Evolutionary conservation across 2,113 vertebrate genomes (phyloP), one percentile per base, ranked within the genome.

Genomic region (Hiodon alosoides): DNA sequence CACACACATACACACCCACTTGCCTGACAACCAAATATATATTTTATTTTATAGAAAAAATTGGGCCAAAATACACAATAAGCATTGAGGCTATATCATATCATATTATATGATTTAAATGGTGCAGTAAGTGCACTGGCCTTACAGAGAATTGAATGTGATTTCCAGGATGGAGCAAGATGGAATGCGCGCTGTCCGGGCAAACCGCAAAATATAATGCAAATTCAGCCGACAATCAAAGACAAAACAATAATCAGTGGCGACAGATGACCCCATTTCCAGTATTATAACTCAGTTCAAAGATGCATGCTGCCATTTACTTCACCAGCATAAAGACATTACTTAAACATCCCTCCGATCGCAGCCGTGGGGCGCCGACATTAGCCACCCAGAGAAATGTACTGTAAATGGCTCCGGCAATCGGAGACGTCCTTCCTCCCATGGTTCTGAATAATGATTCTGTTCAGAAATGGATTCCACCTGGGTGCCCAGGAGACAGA

Each of bases 1-100:
- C 72, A 85, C 60, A 70, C 72, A 76, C 57, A 78, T 53, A 72
- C 47, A 55, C 64, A 80, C 77, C 64, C 72, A 31, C 31, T 31
- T 31, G 31, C 31, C 31, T 31, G 31, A 31, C 0, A 31, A 31
- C 31, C 31, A 31, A 31, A 31, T 31, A 31, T 2, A 31, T 31
- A 1, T 31, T 31, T 31, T 31, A 1, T 31, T 31, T 31, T 31
- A 31, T 31, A 31, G 4, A 11, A 59, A 59, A 59, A 3, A 59
- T 3, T 6, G 14, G 57, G 53, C 10, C 17, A 70, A 70, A 70
- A 70, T 16, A 13, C 2, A 3, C 51, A 2, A 31, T 2, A 13
- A 11, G n/a, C n/a, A 70, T 17, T 13, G 6, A 14, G 66, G n/a
- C 13, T 52, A 68, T 31, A 31, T 31, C 31, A 31, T 31, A 31